These are phyloP conservation scores for Phytoseiulus persimilis DNA, from an alignment of 2,888 invertebrate species.

Conservation along the genomic window DNA sequence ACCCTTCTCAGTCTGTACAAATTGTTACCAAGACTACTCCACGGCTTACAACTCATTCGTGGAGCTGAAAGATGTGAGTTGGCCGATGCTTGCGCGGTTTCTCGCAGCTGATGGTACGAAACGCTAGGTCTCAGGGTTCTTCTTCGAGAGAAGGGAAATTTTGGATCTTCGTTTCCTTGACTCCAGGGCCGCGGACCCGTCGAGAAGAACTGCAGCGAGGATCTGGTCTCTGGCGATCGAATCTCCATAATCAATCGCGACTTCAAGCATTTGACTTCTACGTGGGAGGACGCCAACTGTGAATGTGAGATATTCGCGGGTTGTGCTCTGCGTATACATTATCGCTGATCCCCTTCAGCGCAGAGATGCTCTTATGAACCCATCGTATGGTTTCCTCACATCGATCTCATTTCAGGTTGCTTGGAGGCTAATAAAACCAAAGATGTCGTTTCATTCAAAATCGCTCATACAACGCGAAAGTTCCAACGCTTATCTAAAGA, in stretches of 20 bases:
- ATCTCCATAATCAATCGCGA: constrained; percentile 16
- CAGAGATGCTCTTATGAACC: too few species aligned
- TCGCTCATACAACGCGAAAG: neutral
- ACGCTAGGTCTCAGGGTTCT: too few species aligned
- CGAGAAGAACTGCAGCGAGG: constrained; percentile 28
- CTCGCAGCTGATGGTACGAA: too few species aligned
- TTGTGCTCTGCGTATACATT: too few species aligned
- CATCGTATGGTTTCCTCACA: too few species aligned
- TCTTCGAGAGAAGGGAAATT: neutral
- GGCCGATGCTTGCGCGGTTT: neutral
- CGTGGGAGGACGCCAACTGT: constrained; percentile 14
- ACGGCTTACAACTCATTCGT: neutral
- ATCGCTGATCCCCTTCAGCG: too few species aligned
- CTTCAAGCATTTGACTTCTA: neutral
- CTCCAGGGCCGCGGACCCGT: constrained; percentile 19
- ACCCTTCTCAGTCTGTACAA: constrained; percentile 10
- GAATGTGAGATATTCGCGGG: neutral
- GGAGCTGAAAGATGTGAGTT: constrained; percentile 12
- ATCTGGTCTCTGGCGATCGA: constrained; percentile 13
- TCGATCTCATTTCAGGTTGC: neutral
- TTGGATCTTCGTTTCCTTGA: neutral
- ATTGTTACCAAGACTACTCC: neutral
- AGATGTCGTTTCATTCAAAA: neutral
- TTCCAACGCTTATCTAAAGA: neutral
- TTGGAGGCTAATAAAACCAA: neutral